Conservation (phyloP, 2,888 invertebrate genomes). For the Drosophila falleni region DNA sequence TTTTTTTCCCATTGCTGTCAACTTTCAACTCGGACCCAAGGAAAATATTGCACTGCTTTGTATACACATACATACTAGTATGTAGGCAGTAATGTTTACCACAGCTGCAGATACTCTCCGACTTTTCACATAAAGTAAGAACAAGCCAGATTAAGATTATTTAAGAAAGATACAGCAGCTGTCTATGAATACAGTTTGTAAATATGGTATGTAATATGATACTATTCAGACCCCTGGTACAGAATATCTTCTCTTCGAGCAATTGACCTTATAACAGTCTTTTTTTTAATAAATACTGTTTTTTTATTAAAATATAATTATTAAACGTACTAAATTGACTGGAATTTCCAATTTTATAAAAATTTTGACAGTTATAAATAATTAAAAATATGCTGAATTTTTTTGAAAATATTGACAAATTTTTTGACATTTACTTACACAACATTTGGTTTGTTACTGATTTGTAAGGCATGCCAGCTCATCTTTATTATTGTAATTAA, state of each 20-base stretch:
- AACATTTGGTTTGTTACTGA: neutral
- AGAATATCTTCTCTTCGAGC: neutral
- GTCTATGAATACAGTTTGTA: neutral
- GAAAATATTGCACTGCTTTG: constrained; percentile 25
- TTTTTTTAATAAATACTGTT: neutral
- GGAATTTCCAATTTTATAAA: too few species aligned
- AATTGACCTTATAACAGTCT: neutral
- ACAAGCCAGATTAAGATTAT: neutral
- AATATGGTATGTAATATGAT: neutral
- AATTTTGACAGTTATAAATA: too few species aligned
- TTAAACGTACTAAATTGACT: too few species aligned
- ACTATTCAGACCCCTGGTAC: neutral
- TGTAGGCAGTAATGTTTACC: neutral
- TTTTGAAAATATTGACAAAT: neutral
- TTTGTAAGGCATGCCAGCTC: neutral
- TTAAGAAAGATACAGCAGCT: constrained; percentile 4
- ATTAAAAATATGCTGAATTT: too few species aligned
- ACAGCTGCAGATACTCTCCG: constrained; percentile 5
- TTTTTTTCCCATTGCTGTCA: constrained; percentile 18
- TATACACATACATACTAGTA: neutral
- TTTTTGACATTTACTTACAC: neutral
- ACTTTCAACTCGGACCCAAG: constrained; percentile 45
- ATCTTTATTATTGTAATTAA: neutral
- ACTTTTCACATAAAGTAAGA: constrained; percentile 1
- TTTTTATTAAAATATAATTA: too few species aligned